Base-by-base conservation (phyloP, 2,888 invertebrate genomes). In the Drosophila bunnanda region DNA sequence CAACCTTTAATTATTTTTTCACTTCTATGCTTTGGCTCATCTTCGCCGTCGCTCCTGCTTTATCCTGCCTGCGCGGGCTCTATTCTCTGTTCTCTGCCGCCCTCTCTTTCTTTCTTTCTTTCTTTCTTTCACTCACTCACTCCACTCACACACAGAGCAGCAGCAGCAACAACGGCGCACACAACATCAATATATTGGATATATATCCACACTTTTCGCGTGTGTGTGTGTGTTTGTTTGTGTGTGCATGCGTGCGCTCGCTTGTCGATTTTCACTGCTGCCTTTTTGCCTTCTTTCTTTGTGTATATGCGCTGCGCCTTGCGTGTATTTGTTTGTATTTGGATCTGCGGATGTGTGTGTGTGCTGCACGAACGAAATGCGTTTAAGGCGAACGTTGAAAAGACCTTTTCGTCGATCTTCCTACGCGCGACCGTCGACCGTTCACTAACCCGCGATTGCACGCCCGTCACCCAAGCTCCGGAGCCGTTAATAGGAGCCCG, bases 1-100 rank as follows among this genome's bases (percentile, higher is more conserved):
- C 70, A 84, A 81, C 88, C 79, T 87, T 82, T 89, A 82, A 89
- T 89, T 89, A 89, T 82, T 89, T 89, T 85, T 87, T 73, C 84
- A 76, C 82, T 78, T 81, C 69, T 87, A 69, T 70, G 81, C 89
- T 88, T 86, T 88, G 68, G 67, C 76, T 78, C 89, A 89, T 82
- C 88, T 84, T 89, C 79, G 73, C 78, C 69, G 78, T 80, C 69
- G 78, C 75, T 80, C 84, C 84, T 87, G 53, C 75, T 79, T 86
- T 77, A 83, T 82, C 89, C 89, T 88, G 66, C 87, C 87, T 83
- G 87, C 87, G 83, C 81, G 88, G 80, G 68, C 80, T 70, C 78
- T 79, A 56, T 41, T 58, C 22, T 73, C 64, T 86, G 75, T 74
- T 56, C 65, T 52, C 61, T 81, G 58, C 68, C 79, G 59, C 54